Base-by-base conservation (phyloP, 2,113 vertebrate genomes). In the Malaclemys terrapin region DNA sequence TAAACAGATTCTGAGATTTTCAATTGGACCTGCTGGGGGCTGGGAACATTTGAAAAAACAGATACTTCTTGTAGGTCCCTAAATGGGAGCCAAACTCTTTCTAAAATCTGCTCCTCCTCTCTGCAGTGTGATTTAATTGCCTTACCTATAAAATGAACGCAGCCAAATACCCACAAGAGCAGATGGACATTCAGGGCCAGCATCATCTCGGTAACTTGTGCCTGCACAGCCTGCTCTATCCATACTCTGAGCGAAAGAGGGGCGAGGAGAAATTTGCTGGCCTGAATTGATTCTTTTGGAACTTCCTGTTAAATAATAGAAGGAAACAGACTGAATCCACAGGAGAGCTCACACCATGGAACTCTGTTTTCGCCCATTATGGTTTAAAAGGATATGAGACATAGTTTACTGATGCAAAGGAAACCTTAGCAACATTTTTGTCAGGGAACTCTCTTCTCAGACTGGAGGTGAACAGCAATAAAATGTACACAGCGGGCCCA, bases 231-330 rank as follows among this genome's bases (percentile, higher is more conserved):
- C 91, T 89, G 86, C 88, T 98, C 97, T 97, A 93, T 95, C 97
- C 98, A 98, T 98, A 85, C 97, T 94, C 95, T 88, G 96, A 94
- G 85, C 80, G 94, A 93, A 52, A 0, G 35, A 87, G 90, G 96
- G 96, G 94, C 45, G 75, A 95, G 97, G 97, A 94, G 93, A 20
- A 16, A 53, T 89, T 80, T 94, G 95, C 93, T 96, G 91, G 97
- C 97, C 93, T 2, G 96, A 92, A 94, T 94, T 93, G 96, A 96
- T 98, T 98, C 97, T 98, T 94, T 0, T 84, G 81, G 87, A 87
- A 97, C 94, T 99, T 99, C 99, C 98, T 99, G 98, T 98, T 87
- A 93, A 99, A 99, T 98, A 99, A 99, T 99, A 98, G 98, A 97
- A 99, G 99, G 99, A 99, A 99, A 98, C 97, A 96, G 97, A 97